Base-by-base conservation (phyloP, 2,888 invertebrate species). In the Autographa pulchrina region DNA sequence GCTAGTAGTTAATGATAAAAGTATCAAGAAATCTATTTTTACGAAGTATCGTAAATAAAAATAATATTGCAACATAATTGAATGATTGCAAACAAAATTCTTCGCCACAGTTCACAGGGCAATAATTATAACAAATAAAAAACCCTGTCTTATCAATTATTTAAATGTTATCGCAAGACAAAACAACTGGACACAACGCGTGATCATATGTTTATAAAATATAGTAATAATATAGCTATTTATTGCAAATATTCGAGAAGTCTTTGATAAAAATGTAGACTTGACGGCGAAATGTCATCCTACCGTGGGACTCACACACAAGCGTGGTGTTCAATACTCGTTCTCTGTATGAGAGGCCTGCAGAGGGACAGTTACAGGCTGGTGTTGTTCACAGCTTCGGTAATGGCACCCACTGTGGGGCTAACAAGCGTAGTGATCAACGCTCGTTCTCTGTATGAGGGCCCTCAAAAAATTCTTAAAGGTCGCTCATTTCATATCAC, bases 181-280 rank as follows among this genome's bases (percentile, higher is more conserved):
- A 48, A 48, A 48, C n/a, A 48, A 38, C 38, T 38, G 11, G 38
- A 38, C 38, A 38, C 38, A 38, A n/a, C 48, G 48, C 48, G 48
- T 48, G 48, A 48, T 48, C 48, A n/a, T 48, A n/a, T 48, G 48
- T 48, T 48, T 48, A 48, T 48, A n/a, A n/a, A 48, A 48, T n/a
- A 48, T 0, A 48, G 48, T 7, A 48, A 48, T 48, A 14, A 43
- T 14, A 16, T 5, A 16, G 43, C 2, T 14, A 16, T 43, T 48
- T 48, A 48, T n/a, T 6, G 8, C 48, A n/a, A 48, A 48, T 48
- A 16, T 48, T 48, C 48, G 7, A n/a, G 16, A 48, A 1, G n/a
- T 8, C 5, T 16, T 13, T n/a, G 16, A n/a, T 48, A 7, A 48
- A n/a, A n/a, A n/a, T 7, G n/a, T 2, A n/a, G 48, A 48, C 48